Percentiles rank a stretch among this genome's conserved stretches.
Conservation (phyloP, 2,888 invertebrate species). For the Hedychridium roseum region DNA sequence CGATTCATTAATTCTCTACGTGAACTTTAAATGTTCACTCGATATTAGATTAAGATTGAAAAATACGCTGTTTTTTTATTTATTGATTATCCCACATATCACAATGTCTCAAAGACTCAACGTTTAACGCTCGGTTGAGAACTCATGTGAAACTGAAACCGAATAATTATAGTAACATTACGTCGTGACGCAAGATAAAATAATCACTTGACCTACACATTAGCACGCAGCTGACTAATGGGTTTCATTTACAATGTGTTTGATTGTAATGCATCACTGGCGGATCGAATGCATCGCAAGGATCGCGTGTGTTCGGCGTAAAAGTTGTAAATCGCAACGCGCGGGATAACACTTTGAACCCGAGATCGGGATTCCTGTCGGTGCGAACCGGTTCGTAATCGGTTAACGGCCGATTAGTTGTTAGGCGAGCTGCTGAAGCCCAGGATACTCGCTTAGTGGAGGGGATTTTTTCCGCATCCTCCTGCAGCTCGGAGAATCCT, state of each 20-base stretch:
- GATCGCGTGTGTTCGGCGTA: not conserved
- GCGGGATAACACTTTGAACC: slow-evolving; percentile 9
- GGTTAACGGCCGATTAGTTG: slow-evolving; percentile 22
- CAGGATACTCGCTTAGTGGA: not conserved
- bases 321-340: not conserved
- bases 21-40: too few relatives aligned
- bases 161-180: too few relatives aligned
- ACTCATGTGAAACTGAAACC: too few relatives aligned
- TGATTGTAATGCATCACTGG: not conserved
- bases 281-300: not conserved
- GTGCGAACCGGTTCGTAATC: slow-evolving; percentile 23
- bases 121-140: too few relatives aligned
- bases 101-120: too few relatives aligned
- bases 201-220: not conserved
- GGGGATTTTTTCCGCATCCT: not conserved
- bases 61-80: too few relatives aligned
- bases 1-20: too few relatives aligned
- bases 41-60: too few relatives aligned
- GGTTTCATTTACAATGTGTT: not conserved
- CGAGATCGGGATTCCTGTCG: slow-evolving; percentile 13
- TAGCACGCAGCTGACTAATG: not conserved
- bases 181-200: too few relatives aligned
- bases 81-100: too few relatives aligned
- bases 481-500: too few relatives aligned
- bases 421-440: slow-evolving; percentile 10